A percentile compares a stretch with the other conserved stretches of the same genome.
phyloP scores from a whole-genome alignment of 2,113 vertebrate genomes.

The Calonectris borealis region DNA sequence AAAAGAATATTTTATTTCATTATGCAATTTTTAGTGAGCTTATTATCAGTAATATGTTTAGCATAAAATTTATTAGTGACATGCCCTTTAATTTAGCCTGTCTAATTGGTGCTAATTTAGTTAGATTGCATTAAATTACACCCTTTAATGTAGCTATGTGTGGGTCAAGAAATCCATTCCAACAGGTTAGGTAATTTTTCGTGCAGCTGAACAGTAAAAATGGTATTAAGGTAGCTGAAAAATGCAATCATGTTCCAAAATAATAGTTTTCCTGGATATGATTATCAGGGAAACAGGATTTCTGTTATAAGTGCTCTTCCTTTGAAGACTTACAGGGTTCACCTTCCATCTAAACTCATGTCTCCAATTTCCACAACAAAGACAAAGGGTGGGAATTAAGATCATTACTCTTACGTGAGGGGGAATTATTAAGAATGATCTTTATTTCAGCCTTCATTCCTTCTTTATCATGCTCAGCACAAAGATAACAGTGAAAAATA shows the following conservation, averaged over 20 bases:
- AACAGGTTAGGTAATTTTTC: slow-evolving; percentile 79
- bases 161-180: slow-evolving; percentile 81
- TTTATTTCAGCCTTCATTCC: slow-evolving; percentile 49
- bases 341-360: slow-evolving; percentile 56
- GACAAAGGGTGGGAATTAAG: slow-evolving; percentile 47
- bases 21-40: slow-evolving; percentile 72
- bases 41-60: slow-evolving; percentile 81
- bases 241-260: slow-evolving; percentile 63
- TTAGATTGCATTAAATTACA: slow-evolving; percentile 82
- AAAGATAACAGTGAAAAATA: slow-evolving; percentile 47
- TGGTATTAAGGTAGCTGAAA: slow-evolving; percentile 58
- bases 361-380: slow-evolving; percentile 45
- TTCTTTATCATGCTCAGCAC: slow-evolving; percentile 48
- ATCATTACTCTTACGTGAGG: slow-evolving; percentile 39
- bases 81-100: slow-evolving; percentile 82
- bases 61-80: slow-evolving; percentile 83
- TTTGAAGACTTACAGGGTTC: slow-evolving; percentile 44
- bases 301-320: slow-evolving; percentile 18
- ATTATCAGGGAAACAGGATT: slow-evolving; percentile 40
- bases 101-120: slow-evolving; percentile 83
- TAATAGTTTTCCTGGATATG: slow-evolving; percentile 67
- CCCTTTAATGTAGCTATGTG: slow-evolving; percentile 77
- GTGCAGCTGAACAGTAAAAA: slow-evolving; percentile 68
- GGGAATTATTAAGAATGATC: slow-evolving; percentile 41
- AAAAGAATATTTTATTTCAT: slow-evolving; percentile 76